Base-by-base conservation (phyloP, 2,113 vertebrate genomes). In the Tylochromis polylepis region DNA sequence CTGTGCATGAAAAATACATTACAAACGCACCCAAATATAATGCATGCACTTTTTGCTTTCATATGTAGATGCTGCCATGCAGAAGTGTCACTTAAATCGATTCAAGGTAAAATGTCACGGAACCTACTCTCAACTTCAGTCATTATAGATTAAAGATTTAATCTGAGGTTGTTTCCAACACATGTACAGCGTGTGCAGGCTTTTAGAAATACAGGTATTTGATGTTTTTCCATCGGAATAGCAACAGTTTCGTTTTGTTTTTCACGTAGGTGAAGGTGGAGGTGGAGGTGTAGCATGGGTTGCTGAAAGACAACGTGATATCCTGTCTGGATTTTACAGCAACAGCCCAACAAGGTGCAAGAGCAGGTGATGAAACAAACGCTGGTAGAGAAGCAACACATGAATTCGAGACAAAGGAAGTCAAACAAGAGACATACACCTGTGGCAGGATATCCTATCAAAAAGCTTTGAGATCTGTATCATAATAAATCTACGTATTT, bases 321-420 rank as follows among this genome's bases (percentile, higher is more conserved):
- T 93, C 82, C 94, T 92, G 87, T 85, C 87, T 56, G 41, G 36
- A 77, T 84, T 89, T 90, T 75, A 91, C 7, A 58, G 36, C 10
- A 14, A 84, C 8, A 29, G 59, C 29, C 4, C 59, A 29, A 79
- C 8, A 27, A 3, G 2, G 51, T n/a, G 14, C 34, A 67, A 70
- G 18, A 83, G 14, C 16, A 67, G 31, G 41, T 57, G 62, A 62
- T 56, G n/a, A 85, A 79, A 88, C 38, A 79, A 31, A n/a, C 14
- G 11, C 70, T 31, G 57, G 83, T 31, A 46, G 31, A 7, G 58
- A 43, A 15, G 27, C 56, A 1, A 67, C 8, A n/a, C 22, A 27
- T 16, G 18, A n/a, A 10, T 31, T 38, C 8, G 22, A 88, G 59
- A 88, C 70, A 81, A 77, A 92, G 78, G 75, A 86, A 84, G 78